A percentile compares a stretch with the other conserved stretches of the same genome.
These are phyloP conservation scores for Blennius ocellaris DNA, from an alignment of 2,113 vertebrate species.

Conservation along the genomic window DNA sequence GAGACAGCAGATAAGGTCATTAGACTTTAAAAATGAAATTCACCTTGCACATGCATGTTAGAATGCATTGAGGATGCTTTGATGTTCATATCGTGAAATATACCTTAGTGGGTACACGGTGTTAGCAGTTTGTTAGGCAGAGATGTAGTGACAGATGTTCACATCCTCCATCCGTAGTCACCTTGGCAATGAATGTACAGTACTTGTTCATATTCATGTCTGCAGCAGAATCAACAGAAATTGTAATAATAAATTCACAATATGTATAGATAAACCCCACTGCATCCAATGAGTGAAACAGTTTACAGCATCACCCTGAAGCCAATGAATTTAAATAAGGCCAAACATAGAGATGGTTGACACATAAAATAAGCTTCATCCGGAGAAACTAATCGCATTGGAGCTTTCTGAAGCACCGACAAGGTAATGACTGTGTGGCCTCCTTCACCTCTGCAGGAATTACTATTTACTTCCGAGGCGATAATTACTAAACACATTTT, in stretches of 20 bases:
- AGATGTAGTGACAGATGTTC: neutral
- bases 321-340: too few species aligned
- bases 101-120: too few species aligned
- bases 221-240: neutral
- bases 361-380: neutral
- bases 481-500: conserved; percentile 8
- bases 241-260: neutral
- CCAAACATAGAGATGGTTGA: neutral
- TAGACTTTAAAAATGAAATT: neutral
- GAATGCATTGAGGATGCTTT: too few species aligned
- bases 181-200: neutral
- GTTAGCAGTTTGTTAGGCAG: neutral
- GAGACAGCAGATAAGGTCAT: neutral
- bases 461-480: conserved; percentile 9
- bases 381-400: too few species aligned
- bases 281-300: neutral
- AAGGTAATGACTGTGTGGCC: neutral
- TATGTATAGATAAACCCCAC: neutral
- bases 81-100: too few species aligned
- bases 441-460: neutral
- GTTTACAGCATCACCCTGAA: neutral
- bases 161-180: neutral
- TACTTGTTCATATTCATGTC: neutral
- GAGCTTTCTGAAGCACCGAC: neutral
- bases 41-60: neutral